A percentile compares a stretch with the other conserved stretches of the same genome.
These are phyloP conservation scores for Orthonychiurus folsomi DNA, from an alignment of 2,888 invertebrate species.

Conservation along the genomic window DNA sequence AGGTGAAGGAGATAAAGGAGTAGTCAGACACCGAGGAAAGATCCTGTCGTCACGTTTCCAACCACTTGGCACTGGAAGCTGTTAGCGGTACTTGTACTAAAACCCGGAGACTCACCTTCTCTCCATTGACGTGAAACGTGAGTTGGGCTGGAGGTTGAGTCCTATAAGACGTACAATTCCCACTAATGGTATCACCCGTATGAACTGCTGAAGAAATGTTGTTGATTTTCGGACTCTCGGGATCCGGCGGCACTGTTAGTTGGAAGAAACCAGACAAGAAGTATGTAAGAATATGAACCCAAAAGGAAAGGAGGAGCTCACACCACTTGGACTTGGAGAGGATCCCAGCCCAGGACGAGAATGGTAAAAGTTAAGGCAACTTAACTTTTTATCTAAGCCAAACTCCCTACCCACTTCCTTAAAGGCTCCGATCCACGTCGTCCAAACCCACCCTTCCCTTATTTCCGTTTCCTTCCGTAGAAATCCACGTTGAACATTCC, in stretches of 20 bases:
- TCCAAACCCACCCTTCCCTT: background rate
- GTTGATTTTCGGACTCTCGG: slow-evolving; percentile 20
- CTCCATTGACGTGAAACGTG: slow-evolving; percentile 68
- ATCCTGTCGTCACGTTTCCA: background rate
- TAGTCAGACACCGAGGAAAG: background rate
- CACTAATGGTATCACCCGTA: slow-evolving; percentile 57
- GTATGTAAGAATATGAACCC: background rate
- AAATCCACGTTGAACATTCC: background rate
- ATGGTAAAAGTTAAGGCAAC: background rate
- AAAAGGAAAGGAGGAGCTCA: too few species aligned
- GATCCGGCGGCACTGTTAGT: slow-evolving; percentile 21
- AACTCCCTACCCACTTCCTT: background rate
- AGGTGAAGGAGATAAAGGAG: background rate
- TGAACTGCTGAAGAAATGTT: slow-evolving; percentile 20
- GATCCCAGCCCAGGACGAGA: background rate
- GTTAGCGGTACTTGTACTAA: too few species aligned
- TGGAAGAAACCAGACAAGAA: background rate
- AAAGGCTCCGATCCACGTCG: background rate
- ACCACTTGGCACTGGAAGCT: too few species aligned
- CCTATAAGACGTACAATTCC: slow-evolving; percentile 67
- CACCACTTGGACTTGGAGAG: background rate
- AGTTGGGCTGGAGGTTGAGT: slow-evolving; percentile 65
- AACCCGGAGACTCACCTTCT: slow-evolving; percentile 31
- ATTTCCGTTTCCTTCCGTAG: too few species aligned
- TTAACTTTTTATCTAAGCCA: background rate